Evolutionary conservation across 2,888 invertebrate species (phyloP).

Genomic region (Dasysyrphus tricinctus): DNA sequence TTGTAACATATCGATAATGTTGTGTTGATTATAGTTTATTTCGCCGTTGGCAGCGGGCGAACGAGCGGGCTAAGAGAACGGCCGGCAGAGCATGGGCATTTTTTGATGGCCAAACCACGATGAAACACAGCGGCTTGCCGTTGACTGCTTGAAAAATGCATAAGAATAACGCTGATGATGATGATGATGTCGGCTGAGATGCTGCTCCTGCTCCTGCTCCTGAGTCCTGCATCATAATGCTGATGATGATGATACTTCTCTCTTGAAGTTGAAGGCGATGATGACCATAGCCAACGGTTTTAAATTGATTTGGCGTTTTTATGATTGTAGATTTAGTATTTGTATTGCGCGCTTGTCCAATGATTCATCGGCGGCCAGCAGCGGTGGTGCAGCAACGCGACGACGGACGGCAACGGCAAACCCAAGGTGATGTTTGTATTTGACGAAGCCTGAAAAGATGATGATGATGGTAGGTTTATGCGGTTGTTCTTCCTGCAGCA

Average conservation of each 20-base stretch:
- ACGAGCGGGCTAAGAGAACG: slow-evolving; percentile 8
- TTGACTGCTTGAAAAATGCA: slow-evolving; percentile 19
- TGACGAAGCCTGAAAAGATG: slow-evolving; percentile 38
- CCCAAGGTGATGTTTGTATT: slow-evolving; percentile 31
- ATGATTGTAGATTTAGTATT: slow-evolving; percentile 60
- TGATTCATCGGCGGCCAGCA: slow-evolving; percentile 10
- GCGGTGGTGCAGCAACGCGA: neutral
- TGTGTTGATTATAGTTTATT: slow-evolving; percentile 72
- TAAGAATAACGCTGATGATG: slow-evolving; percentile 28
- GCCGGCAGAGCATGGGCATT: slow-evolving; percentile 22
- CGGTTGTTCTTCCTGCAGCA: neutral
- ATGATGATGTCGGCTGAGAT: slow-evolving; percentile 20
- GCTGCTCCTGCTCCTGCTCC: slow-evolving; percentile 7
- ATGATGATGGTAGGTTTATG: slow-evolving; percentile 42
- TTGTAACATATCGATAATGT: slow-evolving; percentile 72
- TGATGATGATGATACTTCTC: slow-evolving; percentile 17
- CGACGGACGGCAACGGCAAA: neutral
- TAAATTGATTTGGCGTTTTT: slow-evolving; percentile 68
- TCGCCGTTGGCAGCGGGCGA: slow-evolving; percentile 12
- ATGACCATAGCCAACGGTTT: slow-evolving; percentile 58
- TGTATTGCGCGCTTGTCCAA: slow-evolving; percentile 35
- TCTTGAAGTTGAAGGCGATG: slow-evolving; percentile 25
- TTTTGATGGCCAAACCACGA: slow-evolving; percentile 51
- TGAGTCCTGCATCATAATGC: slow-evolving; percentile 23
- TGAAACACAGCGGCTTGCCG: neutral